These are phyloP conservation scores for Otus sunia DNA, from an alignment of 2,113 vertebrate species.

Conservation along the genomic window DNA sequence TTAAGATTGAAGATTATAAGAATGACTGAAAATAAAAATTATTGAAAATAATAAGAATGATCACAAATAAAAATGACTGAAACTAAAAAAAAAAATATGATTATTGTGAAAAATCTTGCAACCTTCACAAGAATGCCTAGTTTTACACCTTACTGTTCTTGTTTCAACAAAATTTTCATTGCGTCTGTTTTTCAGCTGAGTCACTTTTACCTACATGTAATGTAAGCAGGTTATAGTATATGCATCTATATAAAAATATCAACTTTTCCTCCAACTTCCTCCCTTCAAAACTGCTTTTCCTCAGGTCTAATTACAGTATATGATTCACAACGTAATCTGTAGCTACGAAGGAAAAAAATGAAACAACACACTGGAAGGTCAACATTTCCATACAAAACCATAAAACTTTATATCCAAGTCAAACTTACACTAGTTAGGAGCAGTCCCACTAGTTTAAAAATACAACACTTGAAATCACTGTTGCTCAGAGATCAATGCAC, in stretches of 20 bases:
- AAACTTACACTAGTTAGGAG: not conserved
- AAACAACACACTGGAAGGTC: not conserved
- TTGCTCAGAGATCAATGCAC: not conserved
- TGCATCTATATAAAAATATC: not conserved
- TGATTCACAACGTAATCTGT: not conserved
- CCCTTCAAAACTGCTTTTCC: not conserved
- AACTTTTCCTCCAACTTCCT: not conserved
- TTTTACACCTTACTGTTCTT: not conserved
- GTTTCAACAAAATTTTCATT: not conserved
- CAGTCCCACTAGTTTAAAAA: not conserved
- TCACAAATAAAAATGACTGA: not conserved
- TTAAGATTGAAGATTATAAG: not conserved
- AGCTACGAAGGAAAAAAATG: not conserved
- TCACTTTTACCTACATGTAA: not conserved
- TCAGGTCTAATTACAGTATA: not conserved
- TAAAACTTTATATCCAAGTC: not conserved
- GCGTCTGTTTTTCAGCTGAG: not conserved
- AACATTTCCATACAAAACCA: not conserved
- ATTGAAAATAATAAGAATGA: not conserved
- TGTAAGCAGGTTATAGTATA: not conserved
- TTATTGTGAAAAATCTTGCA: not conserved
- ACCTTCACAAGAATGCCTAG: not conserved
- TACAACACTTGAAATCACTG: not conserved
- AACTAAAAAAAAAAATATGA: too few relatives aligned
- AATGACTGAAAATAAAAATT: not conserved